A percentile compares a stretch with the other conserved stretches of the same genome.
phyloP scores from a whole-genome alignment of 2,113 vertebrate genomes.

The Mixornis gularis region DNA sequence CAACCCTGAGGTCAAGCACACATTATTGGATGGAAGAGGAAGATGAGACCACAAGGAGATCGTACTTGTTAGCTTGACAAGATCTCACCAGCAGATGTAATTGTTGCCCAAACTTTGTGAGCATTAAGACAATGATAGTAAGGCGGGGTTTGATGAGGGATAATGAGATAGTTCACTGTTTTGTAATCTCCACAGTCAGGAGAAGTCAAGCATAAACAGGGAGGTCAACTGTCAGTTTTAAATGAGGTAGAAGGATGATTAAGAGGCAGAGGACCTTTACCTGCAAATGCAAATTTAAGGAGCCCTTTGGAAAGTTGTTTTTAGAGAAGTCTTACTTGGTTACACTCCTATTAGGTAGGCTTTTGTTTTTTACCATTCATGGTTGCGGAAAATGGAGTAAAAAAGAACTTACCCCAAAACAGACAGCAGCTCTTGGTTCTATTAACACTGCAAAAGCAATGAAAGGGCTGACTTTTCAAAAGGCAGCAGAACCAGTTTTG shows the following conservation, averaged over 20 bases:
- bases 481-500: neutral
- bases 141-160: neutral
- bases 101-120: neutral
- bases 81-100: neutral
- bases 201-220: neutral
- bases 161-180: neutral
- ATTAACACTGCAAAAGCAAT: neutral
- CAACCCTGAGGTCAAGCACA: neutral
- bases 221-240: neutral
- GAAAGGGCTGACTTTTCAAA: neutral
- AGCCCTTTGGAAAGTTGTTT: neutral
- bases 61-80: rapidly evolving
- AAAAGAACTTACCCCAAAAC: neutral
- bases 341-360: neutral
- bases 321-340: neutral
- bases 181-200: neutral
- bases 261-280: neutral
- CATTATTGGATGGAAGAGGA: neutral
- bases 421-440: neutral
- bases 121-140: neutral
- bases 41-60: neutral
- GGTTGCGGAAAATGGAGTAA: neutral
- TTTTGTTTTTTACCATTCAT: neutral
- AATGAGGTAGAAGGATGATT: neutral
- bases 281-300: neutral